Evolutionary conservation across 92 coral and sea anemone species (phyloP).

Genomic region (Montipora capitata): DNA sequence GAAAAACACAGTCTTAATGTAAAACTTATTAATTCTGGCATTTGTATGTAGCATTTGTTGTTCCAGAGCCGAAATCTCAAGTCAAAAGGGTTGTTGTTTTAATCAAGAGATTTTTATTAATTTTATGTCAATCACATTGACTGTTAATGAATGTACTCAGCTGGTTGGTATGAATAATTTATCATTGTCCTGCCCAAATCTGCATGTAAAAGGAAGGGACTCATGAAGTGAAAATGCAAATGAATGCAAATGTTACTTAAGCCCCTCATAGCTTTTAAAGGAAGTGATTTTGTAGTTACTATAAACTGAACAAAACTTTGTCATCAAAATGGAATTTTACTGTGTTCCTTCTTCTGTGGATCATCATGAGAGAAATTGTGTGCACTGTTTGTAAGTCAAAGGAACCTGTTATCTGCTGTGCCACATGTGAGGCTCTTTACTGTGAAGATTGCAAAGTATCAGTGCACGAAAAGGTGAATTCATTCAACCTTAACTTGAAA

Average conservation of each 20-base stretch:
- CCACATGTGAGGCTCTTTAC: constrained; percentile 92
- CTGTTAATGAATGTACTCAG: not conserved
- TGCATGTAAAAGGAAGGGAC: constrained; percentile 58
- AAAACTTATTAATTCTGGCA: not conserved
- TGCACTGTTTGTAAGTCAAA: constrained; percentile 91
- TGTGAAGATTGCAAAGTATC: constrained; percentile 80
- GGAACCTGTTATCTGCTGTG: constrained; percentile 93
- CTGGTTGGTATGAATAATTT: constrained; percentile 54
- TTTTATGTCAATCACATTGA: not conserved
- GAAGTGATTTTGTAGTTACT: constrained; percentile 31
- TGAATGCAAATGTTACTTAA: constrained; percentile 47
- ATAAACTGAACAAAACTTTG: too few species aligned
- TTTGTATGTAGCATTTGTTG: not conserved
- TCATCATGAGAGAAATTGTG: constrained; percentile 82
- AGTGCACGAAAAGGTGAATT: constrained; percentile 81
- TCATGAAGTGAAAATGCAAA: constrained; percentile 32
- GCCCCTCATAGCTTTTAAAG: constrained; percentile 6
- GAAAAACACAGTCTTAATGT: constrained; percentile 25
- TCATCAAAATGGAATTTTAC: constrained; percentile 11
- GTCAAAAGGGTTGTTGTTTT: not conserved
- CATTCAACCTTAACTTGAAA: constrained; percentile 4
- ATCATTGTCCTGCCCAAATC: constrained; percentile 47
- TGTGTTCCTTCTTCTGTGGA: not conserved
- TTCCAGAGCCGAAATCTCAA: not conserved
- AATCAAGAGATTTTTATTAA: not conserved